phyloP scores from a whole-genome alignment of 2,888 invertebrate species.

The Crematogaster levior region DNA sequence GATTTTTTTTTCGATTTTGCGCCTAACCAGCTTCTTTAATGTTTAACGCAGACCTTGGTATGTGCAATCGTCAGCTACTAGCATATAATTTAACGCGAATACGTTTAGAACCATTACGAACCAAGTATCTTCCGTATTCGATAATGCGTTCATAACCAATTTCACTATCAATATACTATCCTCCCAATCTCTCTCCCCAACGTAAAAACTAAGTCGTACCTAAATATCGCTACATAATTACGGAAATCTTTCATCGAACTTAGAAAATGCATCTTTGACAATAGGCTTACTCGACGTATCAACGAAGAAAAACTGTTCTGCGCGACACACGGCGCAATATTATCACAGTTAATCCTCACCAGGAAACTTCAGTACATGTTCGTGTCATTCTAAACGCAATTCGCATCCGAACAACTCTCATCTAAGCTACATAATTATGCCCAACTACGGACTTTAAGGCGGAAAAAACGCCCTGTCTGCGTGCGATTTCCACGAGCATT shows the following conservation, averaged over 20 bases:
- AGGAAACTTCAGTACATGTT: slow-evolving; percentile 54
- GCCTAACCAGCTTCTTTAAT: slow-evolving; percentile 16
- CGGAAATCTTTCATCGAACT: slow-evolving; percentile 47
- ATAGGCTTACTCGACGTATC: slow-evolving; percentile 43
- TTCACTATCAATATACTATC: slow-evolving; percentile 6
- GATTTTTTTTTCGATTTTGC: slow-evolving; percentile 26
- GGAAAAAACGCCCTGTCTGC: slow-evolving; percentile 25
- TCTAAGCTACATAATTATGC: slow-evolving; percentile 43
- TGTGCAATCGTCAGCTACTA: slow-evolving; percentile 61
- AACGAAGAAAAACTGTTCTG: slow-evolving; percentile 47
- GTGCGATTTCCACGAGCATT: not conserved
- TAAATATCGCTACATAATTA: slow-evolving; percentile 53
- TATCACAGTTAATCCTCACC: slow-evolving; percentile 70
- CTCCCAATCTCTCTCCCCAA: not conserved
- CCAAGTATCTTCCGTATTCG: slow-evolving; percentile 30
- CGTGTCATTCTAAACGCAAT: slow-evolving; percentile 71
- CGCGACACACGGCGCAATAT: slow-evolving; percentile 63
- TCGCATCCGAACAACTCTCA: slow-evolving; percentile 42
- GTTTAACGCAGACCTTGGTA: slow-evolving; percentile 54
- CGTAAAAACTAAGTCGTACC: slow-evolving; percentile 35
- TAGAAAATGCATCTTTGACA: slow-evolving; percentile 53
- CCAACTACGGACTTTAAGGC: slow-evolving; percentile 32
- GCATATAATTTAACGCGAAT: slow-evolving; percentile 62
- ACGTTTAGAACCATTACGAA: slow-evolving; percentile 70
- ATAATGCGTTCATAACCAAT: slow-evolving; percentile 24